Base-by-base conservation (phyloP, 2,888 invertebrate genomes). In the Cecidostiba fungosa region DNA sequence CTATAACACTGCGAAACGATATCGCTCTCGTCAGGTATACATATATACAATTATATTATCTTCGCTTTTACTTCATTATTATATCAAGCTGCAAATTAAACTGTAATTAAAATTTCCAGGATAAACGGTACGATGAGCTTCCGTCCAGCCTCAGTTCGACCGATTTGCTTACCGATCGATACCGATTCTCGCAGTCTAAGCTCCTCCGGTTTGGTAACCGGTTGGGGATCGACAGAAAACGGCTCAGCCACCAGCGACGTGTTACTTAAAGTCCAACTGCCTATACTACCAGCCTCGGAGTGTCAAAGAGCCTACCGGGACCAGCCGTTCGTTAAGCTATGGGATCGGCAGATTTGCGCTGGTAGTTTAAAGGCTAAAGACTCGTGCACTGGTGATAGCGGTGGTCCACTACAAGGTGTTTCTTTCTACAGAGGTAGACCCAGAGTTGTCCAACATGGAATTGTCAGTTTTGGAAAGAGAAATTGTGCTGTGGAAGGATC, bases 351-450 rank as follows among this genome's bases (percentile, higher is more conserved):
- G 82, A 87, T 91, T 59, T 92, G 92, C 80, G 92, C 90, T 14
- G 91, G 91, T 10, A 91, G 91, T 1, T 19, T 50, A 1, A 39
- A 73, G 5, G 85, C 82, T 0, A 70, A 80, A 69, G 90, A 90
- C 54, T 90, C 91, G 8, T 91, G 91, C 80, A 84, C 83, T 12
- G 91, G 91, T 12, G 91, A 92, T 84, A 91, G 91, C 59, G 91
- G 92, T 0, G 90, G 91, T 1, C 91, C 91, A 3, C 76, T 91
- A 3, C 91, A 91, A 87, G 84, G 88, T 8, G 81, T 88, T 29
- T 86, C 78, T 1, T 43, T 82, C 32, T 85, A 88, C 5, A 39
- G 87, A 0, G 88, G 88, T 10, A 29, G 78, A 12, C 81, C 85
- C 0, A 83, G 88, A 72, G 85, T 82, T 26, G 85, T 90, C 1